These are phyloP conservation scores for Erebia aethiops DNA, from an alignment of 2,888 invertebrate genomes.

Conservation along the genomic window DNA sequence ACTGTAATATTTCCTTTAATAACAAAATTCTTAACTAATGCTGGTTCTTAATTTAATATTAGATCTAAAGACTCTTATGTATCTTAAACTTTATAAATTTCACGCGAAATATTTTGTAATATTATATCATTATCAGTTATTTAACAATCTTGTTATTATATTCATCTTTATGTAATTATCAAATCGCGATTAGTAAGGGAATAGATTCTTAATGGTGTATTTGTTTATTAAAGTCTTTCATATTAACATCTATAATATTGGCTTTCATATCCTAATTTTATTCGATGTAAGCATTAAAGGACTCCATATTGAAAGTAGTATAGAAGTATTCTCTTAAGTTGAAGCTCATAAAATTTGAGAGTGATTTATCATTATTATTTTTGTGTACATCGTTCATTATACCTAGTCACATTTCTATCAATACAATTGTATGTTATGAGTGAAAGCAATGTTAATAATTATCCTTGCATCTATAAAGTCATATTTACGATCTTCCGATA, in stretches of 20 bases:
- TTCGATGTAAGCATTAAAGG: neutral
- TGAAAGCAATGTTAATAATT: neutral
- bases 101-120: neutral
- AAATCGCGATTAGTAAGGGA: neutral
- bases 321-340: too few species aligned
- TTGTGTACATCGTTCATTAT: too few species aligned
- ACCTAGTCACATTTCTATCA: too few species aligned
- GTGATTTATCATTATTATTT: too few species aligned
- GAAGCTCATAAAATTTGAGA: neutral
- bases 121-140: neutral
- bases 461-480: neutral
- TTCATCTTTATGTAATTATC: neutral
- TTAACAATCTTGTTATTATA: neutral
- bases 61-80: neutral
- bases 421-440: neutral
- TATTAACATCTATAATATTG: neutral
- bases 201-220: neutral
- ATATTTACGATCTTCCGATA: neutral
- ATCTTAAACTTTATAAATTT: neutral
- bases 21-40: slow-evolving; percentile 18
- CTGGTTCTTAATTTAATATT: slow-evolving; percentile 1
- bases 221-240: neutral
- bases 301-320: neutral
- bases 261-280: neutral
- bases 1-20: slow-evolving; percentile 25